These are phyloP conservation scores for Pseudorectes ferrugineus DNA, from an alignment of 2,113 vertebrate species.

Conservation along the genomic window DNA sequence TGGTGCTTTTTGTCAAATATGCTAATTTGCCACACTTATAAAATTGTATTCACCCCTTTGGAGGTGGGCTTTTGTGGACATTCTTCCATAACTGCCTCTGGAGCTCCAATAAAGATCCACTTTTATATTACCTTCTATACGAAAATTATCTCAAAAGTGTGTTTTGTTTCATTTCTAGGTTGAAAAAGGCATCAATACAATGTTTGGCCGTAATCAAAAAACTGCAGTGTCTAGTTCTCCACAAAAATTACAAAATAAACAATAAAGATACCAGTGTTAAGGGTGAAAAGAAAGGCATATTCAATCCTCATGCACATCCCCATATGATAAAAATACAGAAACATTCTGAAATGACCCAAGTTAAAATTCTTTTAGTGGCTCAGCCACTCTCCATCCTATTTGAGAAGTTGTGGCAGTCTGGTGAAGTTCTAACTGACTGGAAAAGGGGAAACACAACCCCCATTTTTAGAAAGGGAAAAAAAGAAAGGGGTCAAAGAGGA, in stretches of 20 bases:
- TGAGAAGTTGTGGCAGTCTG: neutral
- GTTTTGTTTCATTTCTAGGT: neutral
- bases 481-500: neutral
- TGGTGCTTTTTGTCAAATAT: neutral
- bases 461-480: neutral
- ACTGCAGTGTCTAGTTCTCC: neutral
- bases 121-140: neutral
- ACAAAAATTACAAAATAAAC: neutral
- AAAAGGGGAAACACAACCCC: neutral
- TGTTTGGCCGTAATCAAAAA: neutral
- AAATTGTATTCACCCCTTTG: neutral
- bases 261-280: neutral
- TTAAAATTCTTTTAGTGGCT: neutral
- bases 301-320: rapidly evolving
- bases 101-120: neutral
- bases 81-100: neutral
- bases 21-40: neutral
- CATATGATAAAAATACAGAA: neutral
- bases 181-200: neutral
- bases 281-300: neutral
- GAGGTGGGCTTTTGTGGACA: neutral
- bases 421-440: neutral
- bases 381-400: neutral
- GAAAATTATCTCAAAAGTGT: neutral
- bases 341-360: neutral